phyloP scores from a whole-genome alignment of 53 echinoderm and acorn worm species.

The Glandiceps talaboti region DNA sequence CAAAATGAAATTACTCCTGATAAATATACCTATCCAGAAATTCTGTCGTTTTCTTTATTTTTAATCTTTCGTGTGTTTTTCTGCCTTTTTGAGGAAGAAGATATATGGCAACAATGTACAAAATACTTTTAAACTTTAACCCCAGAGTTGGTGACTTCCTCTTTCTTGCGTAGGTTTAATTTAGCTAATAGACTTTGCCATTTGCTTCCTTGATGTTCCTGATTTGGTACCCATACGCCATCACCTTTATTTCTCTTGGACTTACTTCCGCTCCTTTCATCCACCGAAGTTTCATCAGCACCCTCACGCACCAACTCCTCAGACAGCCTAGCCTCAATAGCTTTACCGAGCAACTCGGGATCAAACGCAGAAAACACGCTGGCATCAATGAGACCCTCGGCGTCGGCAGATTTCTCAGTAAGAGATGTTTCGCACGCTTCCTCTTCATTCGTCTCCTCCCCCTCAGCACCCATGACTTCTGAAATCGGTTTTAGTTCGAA shows the following conservation, averaged over 20 bases:
- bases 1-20: too few species aligned
- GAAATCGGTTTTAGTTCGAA: background rate
- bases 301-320: background rate
- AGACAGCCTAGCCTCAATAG: constrained; percentile 35
- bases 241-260: background rate
- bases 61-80: too few species aligned
- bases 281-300: background rate
- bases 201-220: background rate
- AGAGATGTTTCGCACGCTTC: background rate
- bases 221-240: background rate
- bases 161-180: background rate
- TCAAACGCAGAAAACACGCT: constrained; percentile 33
- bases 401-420: background rate
- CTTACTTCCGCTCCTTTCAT: background rate
- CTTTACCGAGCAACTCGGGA: constrained; percentile 82
- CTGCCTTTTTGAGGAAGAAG: too few species aligned
- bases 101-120: too few species aligned
- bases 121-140: background rate
- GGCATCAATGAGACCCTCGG: background rate
- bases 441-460: background rate
- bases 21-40: too few species aligned
- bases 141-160: background rate
- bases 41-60: too few species aligned
- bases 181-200: background rate
- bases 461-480: background rate